Conservation (phyloP, 2,888 invertebrate genomes). For the Eupithecia subumbrata region DNA sequence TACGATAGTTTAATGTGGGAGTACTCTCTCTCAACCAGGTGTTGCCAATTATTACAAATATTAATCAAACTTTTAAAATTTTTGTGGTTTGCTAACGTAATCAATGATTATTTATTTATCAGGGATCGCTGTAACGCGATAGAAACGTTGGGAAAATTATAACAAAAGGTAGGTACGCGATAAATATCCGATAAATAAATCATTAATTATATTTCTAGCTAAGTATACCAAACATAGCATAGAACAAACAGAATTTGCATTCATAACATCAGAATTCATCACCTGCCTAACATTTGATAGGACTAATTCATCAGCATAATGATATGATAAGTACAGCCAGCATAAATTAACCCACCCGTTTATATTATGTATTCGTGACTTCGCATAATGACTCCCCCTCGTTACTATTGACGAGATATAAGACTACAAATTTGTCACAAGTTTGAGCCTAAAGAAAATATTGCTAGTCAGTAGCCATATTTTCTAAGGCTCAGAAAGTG, state of each 20-base stretch:
- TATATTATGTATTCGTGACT: slow-evolving; percentile 32
- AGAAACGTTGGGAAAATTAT: no score
- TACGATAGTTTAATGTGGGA: no score
- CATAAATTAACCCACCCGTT: slow-evolving; percentile 30
- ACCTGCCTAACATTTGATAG: slow-evolving; percentile 13
- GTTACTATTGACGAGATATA: slow-evolving; percentile 2
- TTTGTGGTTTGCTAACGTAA: no score
- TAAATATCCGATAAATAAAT: no score
- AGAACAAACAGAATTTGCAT: background rate
- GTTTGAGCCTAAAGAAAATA: background rate
- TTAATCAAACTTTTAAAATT: no score
- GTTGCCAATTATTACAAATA: no score
- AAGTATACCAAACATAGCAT: background rate
- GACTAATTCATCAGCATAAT: slow-evolving; percentile 27
- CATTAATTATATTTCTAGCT: background rate
- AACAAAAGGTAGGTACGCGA: no score
- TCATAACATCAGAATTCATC: slow-evolving; percentile 12
- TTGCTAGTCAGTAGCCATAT: background rate
- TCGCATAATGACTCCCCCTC: slow-evolving; percentile 16
- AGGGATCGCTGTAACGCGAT: no score
- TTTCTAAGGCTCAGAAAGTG: no score
- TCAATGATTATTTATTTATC: no score
- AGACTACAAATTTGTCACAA: background rate
- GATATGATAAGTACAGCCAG: slow-evolving; percentile 32
- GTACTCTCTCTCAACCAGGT: no score